Conservation (phyloP, 2,113 vertebrate species). For the Telmatochromis sp. region DNA sequence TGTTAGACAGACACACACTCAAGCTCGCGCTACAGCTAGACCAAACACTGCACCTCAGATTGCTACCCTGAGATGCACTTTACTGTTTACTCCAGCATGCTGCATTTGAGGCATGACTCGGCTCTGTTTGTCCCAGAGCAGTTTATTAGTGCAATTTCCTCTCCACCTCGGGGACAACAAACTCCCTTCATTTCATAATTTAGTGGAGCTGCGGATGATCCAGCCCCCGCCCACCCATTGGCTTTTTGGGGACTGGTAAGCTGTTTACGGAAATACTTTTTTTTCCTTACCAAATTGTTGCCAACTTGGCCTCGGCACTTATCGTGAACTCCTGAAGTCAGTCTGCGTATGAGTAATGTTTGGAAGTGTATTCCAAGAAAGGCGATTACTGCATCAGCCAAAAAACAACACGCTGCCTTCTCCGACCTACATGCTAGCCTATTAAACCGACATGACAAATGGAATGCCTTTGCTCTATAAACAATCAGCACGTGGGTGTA, state of each 20-base stretch:
- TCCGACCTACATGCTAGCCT: conserved; percentile 23
- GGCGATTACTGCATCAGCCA: background rate
- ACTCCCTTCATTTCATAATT: conserved; percentile 28
- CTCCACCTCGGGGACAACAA: conserved; percentile 17
- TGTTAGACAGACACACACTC: background rate
- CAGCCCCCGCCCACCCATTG: background rate
- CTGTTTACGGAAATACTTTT: conserved; percentile 6
- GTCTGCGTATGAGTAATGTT: background rate
- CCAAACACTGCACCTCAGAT: conserved; percentile 12
- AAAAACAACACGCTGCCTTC: conserved; percentile 11
- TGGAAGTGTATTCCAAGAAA: conserved; percentile 12
- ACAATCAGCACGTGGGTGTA: conserved; percentile 35
- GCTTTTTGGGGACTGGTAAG: background rate
- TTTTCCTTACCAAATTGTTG: background rate
- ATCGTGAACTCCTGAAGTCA: background rate
- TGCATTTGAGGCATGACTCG: background rate
- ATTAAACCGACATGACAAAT: conserved; percentile 45
- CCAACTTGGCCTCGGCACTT: background rate
- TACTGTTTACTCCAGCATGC: background rate
- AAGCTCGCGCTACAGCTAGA: background rate
- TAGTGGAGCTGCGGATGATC: background rate
- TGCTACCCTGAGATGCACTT: background rate
- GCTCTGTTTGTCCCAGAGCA: conserved; percentile 31
- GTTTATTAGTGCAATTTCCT: conserved; percentile 44
- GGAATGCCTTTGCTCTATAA: conserved; percentile 20